These are phyloP conservation scores for Rousettus madagascariensis DNA, from an alignment of 2,797 vertebrate species.

Conservation along the genomic window DNA sequence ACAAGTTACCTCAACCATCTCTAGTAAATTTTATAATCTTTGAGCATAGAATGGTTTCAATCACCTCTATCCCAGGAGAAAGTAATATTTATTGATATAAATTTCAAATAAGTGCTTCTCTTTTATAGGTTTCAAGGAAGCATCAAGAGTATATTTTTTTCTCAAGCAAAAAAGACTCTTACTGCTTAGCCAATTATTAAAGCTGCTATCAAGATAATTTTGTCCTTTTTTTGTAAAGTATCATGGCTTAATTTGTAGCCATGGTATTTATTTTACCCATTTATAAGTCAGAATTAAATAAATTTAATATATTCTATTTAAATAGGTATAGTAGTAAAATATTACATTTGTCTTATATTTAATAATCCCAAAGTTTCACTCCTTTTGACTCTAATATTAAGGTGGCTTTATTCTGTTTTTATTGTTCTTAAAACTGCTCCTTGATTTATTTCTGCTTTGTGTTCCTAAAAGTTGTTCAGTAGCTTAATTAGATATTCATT, in stretches of 20 bases:
- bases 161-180: not conserved
- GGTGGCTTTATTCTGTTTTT: conserved; percentile 68
- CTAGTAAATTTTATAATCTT: not conserved
- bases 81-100: conserved; percentile 31
- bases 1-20: not conserved
- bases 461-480: conserved; percentile 66
- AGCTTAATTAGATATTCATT: conserved; percentile 82
- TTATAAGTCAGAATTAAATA: conserved; percentile 7
- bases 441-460: conserved; percentile 81
- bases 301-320: conserved; percentile 45
- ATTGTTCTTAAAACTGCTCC: conserved; percentile 71
- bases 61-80: not conserved
- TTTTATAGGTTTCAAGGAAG: not conserved
- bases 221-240: not conserved
- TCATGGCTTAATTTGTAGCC: not conserved
- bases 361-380: conserved; percentile 63
- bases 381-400: conserved; percentile 76
- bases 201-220: not conserved
- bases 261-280: not conserved
- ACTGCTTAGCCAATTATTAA: not conserved
- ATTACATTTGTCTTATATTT: conserved; percentile 76
- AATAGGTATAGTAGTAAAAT: conserved; percentile 20
- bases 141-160: conserved; percentile 18
- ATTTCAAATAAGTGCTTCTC: conserved; percentile 23
- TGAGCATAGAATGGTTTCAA: not conserved